phyloP scores from a whole-genome alignment of 2,888 invertebrate species.

The Bhutanitis thaidina region DNA sequence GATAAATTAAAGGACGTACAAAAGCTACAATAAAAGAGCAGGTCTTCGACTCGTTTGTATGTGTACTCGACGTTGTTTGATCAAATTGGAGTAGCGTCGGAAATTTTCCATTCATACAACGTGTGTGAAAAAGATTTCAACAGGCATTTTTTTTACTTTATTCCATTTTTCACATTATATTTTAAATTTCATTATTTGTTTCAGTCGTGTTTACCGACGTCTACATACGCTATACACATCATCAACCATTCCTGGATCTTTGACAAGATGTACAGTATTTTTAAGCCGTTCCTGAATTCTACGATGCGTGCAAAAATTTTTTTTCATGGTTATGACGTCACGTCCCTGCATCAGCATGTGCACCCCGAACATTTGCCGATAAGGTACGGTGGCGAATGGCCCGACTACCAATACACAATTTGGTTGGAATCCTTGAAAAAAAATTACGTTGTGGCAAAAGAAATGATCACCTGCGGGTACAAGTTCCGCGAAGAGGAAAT shows the following conservation, averaged over 20 bases:
- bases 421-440: constrained; percentile 84
- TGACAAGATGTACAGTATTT: constrained; percentile 87
- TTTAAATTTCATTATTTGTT: constrained; percentile 26
- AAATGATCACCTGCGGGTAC: constrained; percentile 83
- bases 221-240: constrained; percentile 86
- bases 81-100: too few species aligned
- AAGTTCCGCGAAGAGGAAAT: constrained; percentile 70
- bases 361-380: constrained; percentile 85
- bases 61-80: too few species aligned
- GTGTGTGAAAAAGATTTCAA: too few species aligned
- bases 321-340: constrained; percentile 87
- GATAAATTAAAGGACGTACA: too few species aligned
- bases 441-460: constrained; percentile 79
- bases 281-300: constrained; percentile 86
- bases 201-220: constrained; percentile 86
- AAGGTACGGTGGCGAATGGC: constrained; percentile 84
- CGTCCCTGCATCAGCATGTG: constrained; percentile 87
- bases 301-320: constrained; percentile 83
- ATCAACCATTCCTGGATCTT: constrained; percentile 91
- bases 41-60: too few species aligned
- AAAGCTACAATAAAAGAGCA: too few species aligned
- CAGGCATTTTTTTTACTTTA: too few species aligned
- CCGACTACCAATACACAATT: constrained; percentile 86
- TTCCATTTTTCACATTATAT: not conserved
- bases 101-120: too few species aligned